A percentile compares a stretch with the other conserved stretches of the same genome.
Conservation (phyloP, 2,888 invertebrate species). For the Eristalinus aeneus region DNA sequence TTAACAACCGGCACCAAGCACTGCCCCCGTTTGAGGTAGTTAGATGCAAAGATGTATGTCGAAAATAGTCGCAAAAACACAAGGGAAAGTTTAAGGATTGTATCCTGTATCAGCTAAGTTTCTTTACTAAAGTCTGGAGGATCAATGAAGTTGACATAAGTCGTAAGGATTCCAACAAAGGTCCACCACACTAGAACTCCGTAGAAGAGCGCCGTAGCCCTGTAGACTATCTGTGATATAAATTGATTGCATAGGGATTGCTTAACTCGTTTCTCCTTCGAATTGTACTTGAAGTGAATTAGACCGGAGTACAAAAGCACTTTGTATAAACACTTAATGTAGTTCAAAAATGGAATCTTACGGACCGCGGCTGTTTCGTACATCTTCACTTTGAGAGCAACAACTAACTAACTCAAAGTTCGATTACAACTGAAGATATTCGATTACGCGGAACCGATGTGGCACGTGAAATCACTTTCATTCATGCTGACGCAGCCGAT, state of each 20-base stretch:
- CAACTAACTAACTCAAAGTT: too few relatives aligned
- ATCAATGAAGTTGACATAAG: neutral
- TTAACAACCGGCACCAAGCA: neutral
- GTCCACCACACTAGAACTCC: neutral
- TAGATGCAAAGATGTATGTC: neutral
- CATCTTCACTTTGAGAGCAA: neutral
- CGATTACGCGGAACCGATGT: neutral
- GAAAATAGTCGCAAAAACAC: neutral
- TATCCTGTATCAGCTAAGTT: neutral
- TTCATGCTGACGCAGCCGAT: neutral
- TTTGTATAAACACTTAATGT: neutral
- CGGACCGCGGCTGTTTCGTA: neutral
- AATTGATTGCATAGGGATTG: neutral
- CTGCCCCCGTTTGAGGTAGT: neutral
- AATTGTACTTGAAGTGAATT: neutral
- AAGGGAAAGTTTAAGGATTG: neutral
- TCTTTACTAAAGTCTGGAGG: neutral
- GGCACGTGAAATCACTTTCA: neutral
- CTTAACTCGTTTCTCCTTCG: neutral
- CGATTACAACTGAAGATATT: neutral
- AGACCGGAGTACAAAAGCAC: neutral
- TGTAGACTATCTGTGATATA: neutral
- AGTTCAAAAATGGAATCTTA: neutral
- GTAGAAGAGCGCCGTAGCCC: neutral
- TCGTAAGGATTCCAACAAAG: neutral